Evolutionary conservation across 2,113 vertebrate species (phyloP), one percentile per base, ranked within the genome.

Genomic region (Chamaea fasciata): DNA sequence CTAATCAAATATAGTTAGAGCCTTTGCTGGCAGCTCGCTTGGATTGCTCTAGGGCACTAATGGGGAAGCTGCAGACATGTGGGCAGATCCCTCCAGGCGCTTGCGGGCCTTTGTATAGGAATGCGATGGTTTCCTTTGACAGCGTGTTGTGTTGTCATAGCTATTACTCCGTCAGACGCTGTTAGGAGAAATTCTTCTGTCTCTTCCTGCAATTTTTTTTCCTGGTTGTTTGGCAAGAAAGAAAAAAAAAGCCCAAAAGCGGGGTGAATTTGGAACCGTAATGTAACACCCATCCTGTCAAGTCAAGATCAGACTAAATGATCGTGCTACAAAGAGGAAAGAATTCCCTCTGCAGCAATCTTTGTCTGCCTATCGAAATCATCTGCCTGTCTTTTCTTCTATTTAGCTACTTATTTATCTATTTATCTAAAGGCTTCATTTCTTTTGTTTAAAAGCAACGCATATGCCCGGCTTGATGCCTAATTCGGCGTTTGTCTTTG

Each of bases 1-100:
- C 96, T 95, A 98, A 98, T 98, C 96, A 97, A 94, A 96, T 97
- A 93, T 85, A 95, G 97, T 98, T 97, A 97, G 95, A 97, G 95
- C 87, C 67, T 90, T 92, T 83, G 57, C 90, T 94, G 96, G 96
- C 92, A 97, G 89, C 95, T 96, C 39, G 91, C 89, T 96, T 90
- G 95, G 87, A 95, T 94, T 86, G 90, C 94, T 68, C 67, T 76
- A 26, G 93, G 64, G 35, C 82, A 71, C 89, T 92, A 85, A 96
- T 39, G 81, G 94, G 92, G 77, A 78, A 94, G 87, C 57, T 3
- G 37, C 65, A 76, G 95, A 86, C 95, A 60, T 83, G 90, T 87
- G 90, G 94, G 50, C 78, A 93, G 87, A 78, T 92, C 95, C 87
- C 96, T 92, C 53, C 55, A 87, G 93, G 75, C 63, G 10, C 64